Base-by-base conservation (phyloP, 92 coral and sea anemone genomes). In the Pocillopora meandrina region DNA sequence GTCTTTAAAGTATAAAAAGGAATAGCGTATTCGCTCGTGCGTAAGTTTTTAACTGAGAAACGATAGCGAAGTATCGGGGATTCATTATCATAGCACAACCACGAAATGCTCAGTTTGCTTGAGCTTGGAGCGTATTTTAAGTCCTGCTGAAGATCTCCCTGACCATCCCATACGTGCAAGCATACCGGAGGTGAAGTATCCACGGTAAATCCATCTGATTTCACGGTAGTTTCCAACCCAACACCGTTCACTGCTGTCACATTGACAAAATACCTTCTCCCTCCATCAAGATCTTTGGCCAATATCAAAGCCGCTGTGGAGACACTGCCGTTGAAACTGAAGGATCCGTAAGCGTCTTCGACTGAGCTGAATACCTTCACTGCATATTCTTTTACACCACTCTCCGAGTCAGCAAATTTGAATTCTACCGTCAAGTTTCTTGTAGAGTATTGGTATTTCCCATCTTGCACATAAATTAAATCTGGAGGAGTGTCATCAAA, bases 121-220 rank as follows among this genome's bases (percentile, higher is more conserved):
- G 90, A 81, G n/a, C 90, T 79, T 68, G 97, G 93, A 1, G 90
- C 90, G 58, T 88, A 92, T 4, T 63, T 73, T 9, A 89, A 60
- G 75, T 74, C 91, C 19, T 74, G 72, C 34, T 74, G 91, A 77
- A 76, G 74, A 57, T 81, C 74, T 17, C 81, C 86, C 5, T 65
- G 77, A 35, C 94, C 95, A 90, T 91, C 94, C 91, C 98, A 89
- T 1, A 96, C 90, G n/a, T 86, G 78, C 12, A 69, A 62, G 82
- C 99, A 96, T 47, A 84, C 77, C n/a, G 99, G 95, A 36, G 99
- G 95, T 5, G 93, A 89, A 18, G 78, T 89, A 68, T 96, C 99
- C 13, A 94, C 96, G 0, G 78, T 65, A 35, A 96, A 94, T 15
- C 98, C 99, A 91, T 94, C 88, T 11, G 97, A 92, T 14, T 72